These are phyloP conservation scores for Pammene fasciana DNA, from an alignment of 2,888 invertebrate species.

Conservation along the genomic window DNA sequence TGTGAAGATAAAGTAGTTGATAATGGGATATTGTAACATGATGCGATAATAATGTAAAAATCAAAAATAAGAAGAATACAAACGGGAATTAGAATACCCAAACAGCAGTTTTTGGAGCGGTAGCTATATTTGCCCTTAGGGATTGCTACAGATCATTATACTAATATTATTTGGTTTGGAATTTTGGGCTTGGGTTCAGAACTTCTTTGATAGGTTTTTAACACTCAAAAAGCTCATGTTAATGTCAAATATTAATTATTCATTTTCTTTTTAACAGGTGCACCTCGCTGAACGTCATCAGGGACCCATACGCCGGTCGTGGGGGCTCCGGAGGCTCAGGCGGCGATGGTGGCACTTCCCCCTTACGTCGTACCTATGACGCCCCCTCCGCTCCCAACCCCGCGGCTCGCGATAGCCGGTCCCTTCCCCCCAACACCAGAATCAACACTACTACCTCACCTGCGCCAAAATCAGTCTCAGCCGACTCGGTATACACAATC, in stretches of 20 bases:
- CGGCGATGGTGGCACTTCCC: constrained; percentile 74
- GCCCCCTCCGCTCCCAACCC: constrained; percentile 64
- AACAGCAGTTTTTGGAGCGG: too few species aligned
- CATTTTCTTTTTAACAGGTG: constrained; percentile 78
- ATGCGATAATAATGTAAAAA: too few species aligned
- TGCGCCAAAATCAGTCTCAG: constrained; percentile 84
- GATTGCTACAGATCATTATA: too few species aligned
- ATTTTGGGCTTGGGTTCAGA: too few species aligned
- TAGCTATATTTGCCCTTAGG: too few species aligned
- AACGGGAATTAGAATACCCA: too few species aligned
- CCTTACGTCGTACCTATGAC: constrained; percentile 79
- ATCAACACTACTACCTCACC: constrained; percentile 83
- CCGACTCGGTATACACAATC: constrained; percentile 95
- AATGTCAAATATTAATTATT: constrained; percentile 22
- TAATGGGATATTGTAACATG: too few species aligned
- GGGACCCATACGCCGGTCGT: constrained; percentile 86
- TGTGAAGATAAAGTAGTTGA: too few species aligned
- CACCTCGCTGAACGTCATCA: constrained; percentile 92
- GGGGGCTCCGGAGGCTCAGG: constrained; percentile 79
- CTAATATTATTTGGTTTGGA: too few species aligned
- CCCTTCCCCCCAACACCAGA: constrained; percentile 85
- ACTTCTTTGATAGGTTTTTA: too few species aligned
- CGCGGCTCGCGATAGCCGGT: constrained; percentile 84
- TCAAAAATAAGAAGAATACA: too few species aligned
- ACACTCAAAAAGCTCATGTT: too few species aligned